Conservation (phyloP, 2,797 vertebrate genomes). For the Pseudochromis fuscus region DNA sequence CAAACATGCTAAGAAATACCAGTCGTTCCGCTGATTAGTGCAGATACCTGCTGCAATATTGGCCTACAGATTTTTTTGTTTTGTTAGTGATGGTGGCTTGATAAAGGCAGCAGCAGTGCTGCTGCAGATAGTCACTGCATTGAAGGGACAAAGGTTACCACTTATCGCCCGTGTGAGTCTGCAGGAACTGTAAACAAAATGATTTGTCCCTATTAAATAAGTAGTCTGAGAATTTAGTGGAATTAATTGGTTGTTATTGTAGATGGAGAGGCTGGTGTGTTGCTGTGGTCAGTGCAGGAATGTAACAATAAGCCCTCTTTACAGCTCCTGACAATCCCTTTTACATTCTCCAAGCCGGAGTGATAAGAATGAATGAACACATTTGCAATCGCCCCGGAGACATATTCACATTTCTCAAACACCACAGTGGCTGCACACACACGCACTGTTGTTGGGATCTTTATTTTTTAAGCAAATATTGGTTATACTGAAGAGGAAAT, state of each 20-base stretch:
- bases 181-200: conserved; percentile 78
- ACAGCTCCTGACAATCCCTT: conserved; percentile 56
- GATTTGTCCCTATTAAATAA: conserved; percentile 66
- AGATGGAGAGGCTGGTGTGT: conserved; percentile 44
- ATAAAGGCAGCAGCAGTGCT: conserved; percentile 52
- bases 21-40: conserved; percentile 1
- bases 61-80: conserved; percentile 40
- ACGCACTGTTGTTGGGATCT: conserved; percentile 13
- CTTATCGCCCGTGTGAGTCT: conserved; percentile 77
- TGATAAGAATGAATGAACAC: conserved; percentile 68
- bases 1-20: neutral
- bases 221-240: conserved; percentile 59
- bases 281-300: conserved; percentile 55
- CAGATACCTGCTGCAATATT: conserved; percentile 20
- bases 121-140: conserved; percentile 64
- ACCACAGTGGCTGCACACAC: conserved; percentile 7
- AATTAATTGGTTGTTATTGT: conserved; percentile 59
- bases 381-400: conserved; percentile 40
- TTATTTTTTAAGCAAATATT: conserved; percentile 37
- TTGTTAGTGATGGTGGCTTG: conserved; percentile 53
- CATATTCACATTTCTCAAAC: conserved; percentile 49
- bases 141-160: conserved; percentile 82
- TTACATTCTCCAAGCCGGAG: conserved; percentile 40
- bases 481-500: conserved; percentile 26
- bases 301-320: conserved; percentile 66